phyloP scores from a whole-genome alignment of 2,797 vertebrate genomes.

The Buceros bicornis region DNA sequence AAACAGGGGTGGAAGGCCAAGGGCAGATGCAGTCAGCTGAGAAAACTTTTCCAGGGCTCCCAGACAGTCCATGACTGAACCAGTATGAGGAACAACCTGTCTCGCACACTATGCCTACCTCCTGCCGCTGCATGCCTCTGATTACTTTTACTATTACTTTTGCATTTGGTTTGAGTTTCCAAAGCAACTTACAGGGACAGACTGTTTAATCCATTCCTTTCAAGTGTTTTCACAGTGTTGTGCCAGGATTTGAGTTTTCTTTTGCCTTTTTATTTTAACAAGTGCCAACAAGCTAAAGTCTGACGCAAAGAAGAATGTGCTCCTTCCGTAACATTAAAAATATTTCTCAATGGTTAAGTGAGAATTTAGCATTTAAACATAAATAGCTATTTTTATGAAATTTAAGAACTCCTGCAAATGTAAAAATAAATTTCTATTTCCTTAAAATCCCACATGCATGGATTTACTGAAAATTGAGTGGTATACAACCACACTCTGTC shows the following conservation, averaged over 20 bases:
- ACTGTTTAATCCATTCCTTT: background rate
- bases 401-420: background rate
- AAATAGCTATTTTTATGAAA: background rate
- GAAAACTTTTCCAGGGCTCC: background rate
- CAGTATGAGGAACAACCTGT: background rate
- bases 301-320: fast-evolving
- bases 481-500: background rate
- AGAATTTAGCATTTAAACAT: background rate
- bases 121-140: fast-evolving
- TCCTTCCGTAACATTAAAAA: background rate
- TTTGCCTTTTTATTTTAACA: background rate
- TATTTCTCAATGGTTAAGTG: background rate
- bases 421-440: background rate
- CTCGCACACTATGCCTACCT: fast-evolving
- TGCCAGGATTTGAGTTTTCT: background rate
- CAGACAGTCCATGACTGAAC: background rate
- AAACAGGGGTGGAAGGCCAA: background rate
- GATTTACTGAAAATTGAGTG: background rate
- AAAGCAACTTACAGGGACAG: background rate
- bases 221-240: background rate
- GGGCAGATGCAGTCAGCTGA: background rate
- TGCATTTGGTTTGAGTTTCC: background rate
- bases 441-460: background rate
- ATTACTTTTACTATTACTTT: no score
- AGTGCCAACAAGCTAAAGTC: background rate